These are phyloP conservation scores for Ardeotis arabs DNA, from an alignment of 2,113 vertebrate species.

Conservation along the genomic window DNA sequence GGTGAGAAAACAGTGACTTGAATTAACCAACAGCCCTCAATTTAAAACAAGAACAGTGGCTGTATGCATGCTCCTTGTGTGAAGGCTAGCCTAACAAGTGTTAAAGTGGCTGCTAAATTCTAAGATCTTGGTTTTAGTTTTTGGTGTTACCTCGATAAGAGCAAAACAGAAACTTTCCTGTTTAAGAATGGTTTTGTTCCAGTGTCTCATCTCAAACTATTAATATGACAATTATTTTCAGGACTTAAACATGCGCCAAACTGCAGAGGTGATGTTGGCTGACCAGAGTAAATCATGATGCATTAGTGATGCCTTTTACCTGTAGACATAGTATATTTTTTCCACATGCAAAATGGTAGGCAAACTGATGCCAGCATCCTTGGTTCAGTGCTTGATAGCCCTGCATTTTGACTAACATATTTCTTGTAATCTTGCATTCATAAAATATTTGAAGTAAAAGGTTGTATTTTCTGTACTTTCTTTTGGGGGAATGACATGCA, in stretches of 20 bases:
- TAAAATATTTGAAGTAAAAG: constrained; percentile 73
- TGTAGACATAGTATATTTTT: constrained; percentile 46
- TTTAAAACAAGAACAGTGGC: constrained; percentile 61
- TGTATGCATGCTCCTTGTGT: constrained; percentile 77
- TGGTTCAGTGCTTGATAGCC: constrained; percentile 62
- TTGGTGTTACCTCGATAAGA: constrained; percentile 67
- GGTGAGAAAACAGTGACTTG: constrained; percentile 64
- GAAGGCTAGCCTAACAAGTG: constrained; percentile 67
- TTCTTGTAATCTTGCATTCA: constrained; percentile 68
- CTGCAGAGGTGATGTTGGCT: constrained; percentile 70
- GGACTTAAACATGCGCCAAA: constrained; percentile 57
- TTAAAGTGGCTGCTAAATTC: constrained; percentile 65
- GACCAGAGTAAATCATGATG: constrained; percentile 53
- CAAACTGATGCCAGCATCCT: constrained; percentile 57
- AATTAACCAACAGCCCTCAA: constrained; percentile 63
- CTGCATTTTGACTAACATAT: constrained; percentile 58
- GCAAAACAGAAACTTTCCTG: constrained; percentile 33
- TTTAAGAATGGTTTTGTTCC: constrained; percentile 71
- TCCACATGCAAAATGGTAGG: constrained; percentile 44
- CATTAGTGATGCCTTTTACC: constrained; percentile 47
- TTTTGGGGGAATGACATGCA: constrained; percentile 12
- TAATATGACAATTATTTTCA: constrained; percentile 23
- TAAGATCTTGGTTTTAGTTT: constrained; percentile 52
- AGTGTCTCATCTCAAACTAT: constrained; percentile 76
- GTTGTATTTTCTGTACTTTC: constrained; percentile 65